Evolutionary conservation across 2,888 invertebrate species (phyloP).

Genomic region (Volucella bombylans): DNA sequence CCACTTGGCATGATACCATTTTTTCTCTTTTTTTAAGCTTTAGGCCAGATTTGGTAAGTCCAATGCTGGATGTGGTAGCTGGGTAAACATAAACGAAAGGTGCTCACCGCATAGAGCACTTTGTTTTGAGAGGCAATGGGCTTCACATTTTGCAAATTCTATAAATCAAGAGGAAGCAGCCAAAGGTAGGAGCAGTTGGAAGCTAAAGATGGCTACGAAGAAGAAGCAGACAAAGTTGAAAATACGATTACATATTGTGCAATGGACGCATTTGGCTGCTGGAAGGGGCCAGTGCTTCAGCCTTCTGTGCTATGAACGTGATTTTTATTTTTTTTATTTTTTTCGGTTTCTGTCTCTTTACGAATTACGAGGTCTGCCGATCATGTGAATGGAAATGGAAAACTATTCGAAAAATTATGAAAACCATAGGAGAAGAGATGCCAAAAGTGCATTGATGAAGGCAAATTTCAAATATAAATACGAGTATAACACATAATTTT

Average conservation of each 20-base stretch:
- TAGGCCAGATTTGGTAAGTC: constrained; percentile 60
- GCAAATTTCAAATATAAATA: too few species aligned
- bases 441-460: too few species aligned
- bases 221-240: constrained; percentile 30
- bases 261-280: constrained; percentile 51
- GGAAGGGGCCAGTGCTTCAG: constrained; percentile 55
- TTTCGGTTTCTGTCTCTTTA: background rate
- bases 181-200: background rate
- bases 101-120: constrained; percentile 34
- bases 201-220: background rate
- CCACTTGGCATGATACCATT: constrained; percentile 64
- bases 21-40: constrained; percentile 32
- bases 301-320: constrained; percentile 60
- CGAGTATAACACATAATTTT: too few species aligned
- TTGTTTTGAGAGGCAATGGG: constrained; percentile 32
- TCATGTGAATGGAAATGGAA: constrained; percentile 43
- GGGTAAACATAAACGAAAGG: constrained; percentile 51
- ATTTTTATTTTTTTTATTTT: constrained; percentile 27
- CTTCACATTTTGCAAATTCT: constrained; percentile 64
- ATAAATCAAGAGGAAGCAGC: constrained; percentile 67
- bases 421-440: constrained; percentile 1
- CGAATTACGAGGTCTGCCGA: constrained; percentile 14
- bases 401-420: constrained; percentile 31
- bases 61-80: constrained; percentile 46
- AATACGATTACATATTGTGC: constrained; percentile 47